Conservation (phyloP, 2,888 invertebrate genomes). For the Drosophila helvetica region DNA sequence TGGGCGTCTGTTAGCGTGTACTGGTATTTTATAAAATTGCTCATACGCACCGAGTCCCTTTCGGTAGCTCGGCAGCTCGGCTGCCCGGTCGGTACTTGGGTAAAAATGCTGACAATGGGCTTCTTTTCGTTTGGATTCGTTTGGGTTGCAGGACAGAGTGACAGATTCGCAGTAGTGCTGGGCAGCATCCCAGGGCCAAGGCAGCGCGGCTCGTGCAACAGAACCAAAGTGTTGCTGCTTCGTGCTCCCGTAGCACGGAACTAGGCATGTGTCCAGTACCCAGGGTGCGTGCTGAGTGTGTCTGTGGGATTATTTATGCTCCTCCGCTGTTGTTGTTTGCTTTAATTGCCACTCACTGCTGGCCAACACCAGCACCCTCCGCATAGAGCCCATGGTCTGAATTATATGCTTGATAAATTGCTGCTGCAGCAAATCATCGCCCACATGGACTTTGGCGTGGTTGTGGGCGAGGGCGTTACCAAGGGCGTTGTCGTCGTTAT, state of each 20-base stretch:
- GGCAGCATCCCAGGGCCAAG: background rate
- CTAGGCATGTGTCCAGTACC: background rate
- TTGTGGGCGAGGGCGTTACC: conserved; percentile 11
- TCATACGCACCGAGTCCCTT: conserved; percentile 62
- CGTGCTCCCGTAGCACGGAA: background rate
- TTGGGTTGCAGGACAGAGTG: conserved; percentile 15
- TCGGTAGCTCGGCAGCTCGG: conserved; percentile 9
- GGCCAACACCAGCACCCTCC: conserved; percentile 26
- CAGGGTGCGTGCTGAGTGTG: conserved; percentile 11
- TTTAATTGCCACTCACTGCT: conserved; percentile 66
- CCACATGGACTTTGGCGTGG: conserved; percentile 26
- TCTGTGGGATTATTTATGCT: conserved; percentile 45
- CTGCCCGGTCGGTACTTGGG: conserved; percentile 29
- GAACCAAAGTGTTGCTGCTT: background rate
- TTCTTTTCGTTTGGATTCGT: conserved; percentile 26
- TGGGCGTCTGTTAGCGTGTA: conserved; percentile 50
- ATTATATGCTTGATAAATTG: conserved; percentile 70
- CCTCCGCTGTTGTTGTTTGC: conserved; percentile 56
- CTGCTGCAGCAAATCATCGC: conserved; percentile 60
- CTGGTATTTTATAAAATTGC: conserved; percentile 68
- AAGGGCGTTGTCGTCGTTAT: conserved; percentile 25
- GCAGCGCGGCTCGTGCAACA: background rate
- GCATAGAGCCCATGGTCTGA: conserved; percentile 46
- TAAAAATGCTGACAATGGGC: conserved; percentile 65
- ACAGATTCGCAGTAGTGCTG: conserved; percentile 4